Conservation (phyloP, 2,113 vertebrate genomes). For the Butorides virescens region DNA sequence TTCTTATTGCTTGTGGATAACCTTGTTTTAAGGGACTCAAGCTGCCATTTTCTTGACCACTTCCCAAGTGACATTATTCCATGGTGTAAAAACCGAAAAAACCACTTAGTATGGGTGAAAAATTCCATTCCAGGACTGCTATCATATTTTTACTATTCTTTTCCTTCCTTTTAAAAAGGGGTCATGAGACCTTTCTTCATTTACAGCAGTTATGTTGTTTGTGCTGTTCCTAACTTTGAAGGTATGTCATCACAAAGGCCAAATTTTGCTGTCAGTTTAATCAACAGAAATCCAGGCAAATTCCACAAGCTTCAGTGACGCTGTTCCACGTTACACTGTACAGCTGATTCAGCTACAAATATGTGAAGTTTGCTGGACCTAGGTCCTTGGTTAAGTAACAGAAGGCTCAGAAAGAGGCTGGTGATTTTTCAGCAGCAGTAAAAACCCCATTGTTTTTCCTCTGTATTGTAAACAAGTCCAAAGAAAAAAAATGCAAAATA, state of each 20-base stretch:
- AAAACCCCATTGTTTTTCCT: neutral
- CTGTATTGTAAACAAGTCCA: neutral
- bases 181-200: neutral
- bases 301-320: neutral
- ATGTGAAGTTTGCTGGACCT: neutral
- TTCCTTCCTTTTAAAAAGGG: neutral
- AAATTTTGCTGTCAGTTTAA: neutral
- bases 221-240: neutral
- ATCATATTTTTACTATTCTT: neutral
- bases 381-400: neutral
- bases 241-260: neutral
- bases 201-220: neutral
- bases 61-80: neutral
- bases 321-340: neutral
- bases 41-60: neutral
- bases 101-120: neutral
- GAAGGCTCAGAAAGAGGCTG: neutral
- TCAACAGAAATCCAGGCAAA: neutral
- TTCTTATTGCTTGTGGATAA: neutral
- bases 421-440: neutral
- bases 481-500: neutral
- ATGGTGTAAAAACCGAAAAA: neutral
- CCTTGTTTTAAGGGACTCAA: neutral
- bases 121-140: neutral
- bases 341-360: neutral